Base-by-base conservation (phyloP, 2,888 invertebrate genomes). In the Matsumyia berberina region DNA sequence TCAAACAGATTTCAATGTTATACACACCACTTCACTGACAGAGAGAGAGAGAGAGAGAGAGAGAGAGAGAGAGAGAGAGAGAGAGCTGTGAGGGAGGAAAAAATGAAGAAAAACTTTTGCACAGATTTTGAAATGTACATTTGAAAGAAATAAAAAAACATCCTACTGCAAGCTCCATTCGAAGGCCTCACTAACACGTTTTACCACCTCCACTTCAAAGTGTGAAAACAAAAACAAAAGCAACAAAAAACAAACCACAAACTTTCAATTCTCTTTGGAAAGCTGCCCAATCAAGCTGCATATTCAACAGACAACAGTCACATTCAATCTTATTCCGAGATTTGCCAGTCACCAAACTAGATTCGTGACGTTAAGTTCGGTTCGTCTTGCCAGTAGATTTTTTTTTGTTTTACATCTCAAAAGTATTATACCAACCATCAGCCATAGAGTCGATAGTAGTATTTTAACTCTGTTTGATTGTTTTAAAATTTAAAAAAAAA, bases 281-380 rank as follows among this genome's bases (percentile, higher is more conserved):
- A 85, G 85, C 80, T 85, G 35, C 62, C 15, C 44, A 33, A n/a
- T 31, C 42, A 49, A 74, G 53, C 44, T 73, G 33, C 46, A 29
- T 49, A 66, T 67, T 78, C 78, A 80, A 74, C 53, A 80, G 74
- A 3, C 24, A 24, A 24, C 24, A 24, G 24, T 24, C 46, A 64
- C 51, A 79, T 58, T 70, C 64, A 66, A 76, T 80, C 62, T 55
- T 64, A 60, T 51, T 51, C 64, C 12, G 39, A 76, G 58, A 80
- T 51, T 70, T 53, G 66, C 60, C 85, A 85, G 85, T 85, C 12
- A 80, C 69, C 79, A 85, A 64, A 70, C 70, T 55, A 76, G 49
- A 85, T 70, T 80, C 80, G 76, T 66, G 39, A 76, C 58, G 80
- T 70, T 76, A 70, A 76, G 80, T 49, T 80, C 79, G 73, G n/a